These are phyloP conservation scores for Allygus modestus DNA, from an alignment of 2,888 invertebrate species.

Conservation along the genomic window DNA sequence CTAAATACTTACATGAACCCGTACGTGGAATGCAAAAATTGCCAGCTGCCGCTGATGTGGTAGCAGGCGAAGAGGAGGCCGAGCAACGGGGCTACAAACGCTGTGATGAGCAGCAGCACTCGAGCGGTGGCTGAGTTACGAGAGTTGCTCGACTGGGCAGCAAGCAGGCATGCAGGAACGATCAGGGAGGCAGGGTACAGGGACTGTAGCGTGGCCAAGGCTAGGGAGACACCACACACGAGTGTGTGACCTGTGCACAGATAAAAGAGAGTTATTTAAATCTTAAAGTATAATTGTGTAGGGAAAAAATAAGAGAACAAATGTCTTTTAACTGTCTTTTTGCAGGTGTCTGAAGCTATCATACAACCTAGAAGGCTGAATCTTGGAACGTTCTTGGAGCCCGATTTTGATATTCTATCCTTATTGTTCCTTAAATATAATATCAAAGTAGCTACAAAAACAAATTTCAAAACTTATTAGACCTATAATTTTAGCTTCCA, in stretches of 20 bases:
- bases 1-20: slow-evolving; percentile 91
- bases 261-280: no score
- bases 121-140: slow-evolving; percentile 60
- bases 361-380: no score
- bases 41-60: slow-evolving; percentile 80
- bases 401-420: no score
- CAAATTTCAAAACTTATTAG: no score
- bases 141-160: slow-evolving; percentile 71
- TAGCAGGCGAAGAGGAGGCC: slow-evolving; percentile 80
- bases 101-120: slow-evolving; percentile 61
- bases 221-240: slow-evolving; percentile 82
- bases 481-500: no score
- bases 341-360: no score
- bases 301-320: no score
- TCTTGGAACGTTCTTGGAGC: no score
- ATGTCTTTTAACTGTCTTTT: no score
- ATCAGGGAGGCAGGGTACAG: slow-evolving; percentile 89
- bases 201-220: slow-evolving; percentile 89
- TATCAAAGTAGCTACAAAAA: no score
- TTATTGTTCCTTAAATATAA: no score
- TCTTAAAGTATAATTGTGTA: no score
- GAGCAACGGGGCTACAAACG: slow-evolving; percentile 63
- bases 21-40: slow-evolving; percentile 83
- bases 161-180: slow-evolving; percentile 87
- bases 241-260: slow-evolving; percentile 76